Evolutionary conservation across 2,113 vertebrate genomes (phyloP).

Genomic region (Xenopus tropicalis): UCB_Xtro_10.0 CM004452.2:40136501-40137000

Average conservation of each 20-base stretch:
- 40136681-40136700: conserved; percentile 25
- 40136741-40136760: conserved; percentile 15
- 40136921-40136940: conserved; percentile 11
- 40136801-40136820: not conserved
- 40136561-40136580: no score
- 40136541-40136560: no score
- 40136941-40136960: conserved; percentile 6
- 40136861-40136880: conserved; percentile 3
- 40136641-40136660: conserved; percentile 3
- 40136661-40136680: conserved; percentile 24
- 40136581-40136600: no score
- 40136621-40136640: not conserved
- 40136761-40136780: conserved; percentile 12
- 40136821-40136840: not conserved
- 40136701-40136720: conserved; percentile 19
- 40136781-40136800: not conserved
- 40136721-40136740: conserved; percentile 12
- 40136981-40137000: conserved; percentile 1
- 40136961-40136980: not conserved
- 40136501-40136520: no score
- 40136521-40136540: no score
- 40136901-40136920: conserved; percentile 7
- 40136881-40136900: conserved; percentile 10
- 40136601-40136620: no score
- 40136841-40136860: not conserved